Evolutionary conservation across 2,797 vertebrate species (phyloP).

Genomic region (Danio albolineatus): DNA sequence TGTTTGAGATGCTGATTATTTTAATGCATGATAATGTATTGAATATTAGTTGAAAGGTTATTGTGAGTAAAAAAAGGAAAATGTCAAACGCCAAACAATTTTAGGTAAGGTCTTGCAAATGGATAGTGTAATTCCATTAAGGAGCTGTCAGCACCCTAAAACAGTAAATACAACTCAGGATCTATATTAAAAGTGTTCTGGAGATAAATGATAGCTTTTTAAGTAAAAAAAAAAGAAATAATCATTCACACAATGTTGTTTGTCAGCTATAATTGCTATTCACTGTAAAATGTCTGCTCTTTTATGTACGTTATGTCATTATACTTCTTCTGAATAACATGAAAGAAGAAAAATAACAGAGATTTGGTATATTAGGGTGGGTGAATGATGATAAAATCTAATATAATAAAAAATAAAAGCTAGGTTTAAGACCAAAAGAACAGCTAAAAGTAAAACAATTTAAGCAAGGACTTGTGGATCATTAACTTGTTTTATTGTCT

Average conservation of each 20-base stretch:
- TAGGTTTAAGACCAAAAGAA: not conserved
- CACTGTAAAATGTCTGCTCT: not conserved
- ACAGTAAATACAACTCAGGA: not conserved
- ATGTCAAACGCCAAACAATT: not conserved
- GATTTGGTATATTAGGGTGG: not conserved
- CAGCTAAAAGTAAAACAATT: slow-evolving; percentile 1
- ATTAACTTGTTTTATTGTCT: slow-evolving; percentile 32
- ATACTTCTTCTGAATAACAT: not conserved
- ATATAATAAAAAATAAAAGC: not conserved
- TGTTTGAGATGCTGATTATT: too few species aligned
- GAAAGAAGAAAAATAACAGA: not conserved
- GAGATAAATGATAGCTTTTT: not conserved
- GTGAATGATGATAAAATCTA: not conserved
- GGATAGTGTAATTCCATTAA: not conserved
- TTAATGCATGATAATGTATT: not conserved
- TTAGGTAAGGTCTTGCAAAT: not conserved
- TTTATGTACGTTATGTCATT: not conserved
- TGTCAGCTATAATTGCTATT: not conserved
- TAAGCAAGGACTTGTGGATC: not conserved
- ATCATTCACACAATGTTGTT: not conserved
- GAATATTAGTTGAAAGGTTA: not conserved
- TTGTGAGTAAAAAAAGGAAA: not conserved
- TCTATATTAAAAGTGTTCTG: not conserved
- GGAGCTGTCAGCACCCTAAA: not conserved
- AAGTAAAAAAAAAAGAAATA: not conserved